Conservation (phyloP, 1,140 invertebrate genomes). For the Theocolax elegans region DNA sequence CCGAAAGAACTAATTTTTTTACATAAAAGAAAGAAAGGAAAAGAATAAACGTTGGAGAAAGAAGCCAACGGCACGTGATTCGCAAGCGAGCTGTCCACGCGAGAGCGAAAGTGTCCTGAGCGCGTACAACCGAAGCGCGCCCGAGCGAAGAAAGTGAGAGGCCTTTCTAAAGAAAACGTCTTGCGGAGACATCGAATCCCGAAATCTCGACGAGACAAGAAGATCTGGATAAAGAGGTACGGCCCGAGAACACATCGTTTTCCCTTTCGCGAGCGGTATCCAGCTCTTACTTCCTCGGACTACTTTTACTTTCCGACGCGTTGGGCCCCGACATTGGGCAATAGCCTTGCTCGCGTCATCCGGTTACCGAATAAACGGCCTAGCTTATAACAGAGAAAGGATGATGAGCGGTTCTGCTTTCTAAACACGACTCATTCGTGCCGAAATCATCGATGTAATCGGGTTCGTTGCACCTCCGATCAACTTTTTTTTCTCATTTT, state of each 20-base stretch:
- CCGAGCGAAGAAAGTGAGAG: slow-evolving; percentile 22
- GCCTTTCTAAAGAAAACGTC: no score
- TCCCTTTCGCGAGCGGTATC: slow-evolving; percentile 11
- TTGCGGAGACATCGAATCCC: no score
- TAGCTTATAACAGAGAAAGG: no score
- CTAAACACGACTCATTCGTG: slow-evolving; percentile 3
- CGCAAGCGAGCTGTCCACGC: neutral
- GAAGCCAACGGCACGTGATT: neutral
- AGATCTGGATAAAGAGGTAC: neutral
- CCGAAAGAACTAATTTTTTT: no score
- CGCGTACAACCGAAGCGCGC: neutral
- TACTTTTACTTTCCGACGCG: slow-evolving; percentile 31
- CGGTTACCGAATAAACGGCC: slow-evolving; percentile 22
- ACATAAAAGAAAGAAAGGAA: no score
- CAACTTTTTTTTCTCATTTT: no score
- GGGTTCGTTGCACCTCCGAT: slow-evolving; percentile 10
- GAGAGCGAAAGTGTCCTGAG: neutral
- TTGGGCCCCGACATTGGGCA: slow-evolving; percentile 1
- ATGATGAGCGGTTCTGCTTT: slow-evolving; percentile 20
- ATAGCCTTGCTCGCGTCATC: neutral
- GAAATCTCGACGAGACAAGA: neutral
- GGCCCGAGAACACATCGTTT: neutral
- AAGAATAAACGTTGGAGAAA: neutral
- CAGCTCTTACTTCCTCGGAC: neutral
- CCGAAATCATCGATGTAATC: slow-evolving; percentile 21